Percentiles rank a stretch among this genome's conserved stretches.
Conservation (phyloP, 2,888 invertebrate species). For the Psylliodes chrysocephalus region DNA sequence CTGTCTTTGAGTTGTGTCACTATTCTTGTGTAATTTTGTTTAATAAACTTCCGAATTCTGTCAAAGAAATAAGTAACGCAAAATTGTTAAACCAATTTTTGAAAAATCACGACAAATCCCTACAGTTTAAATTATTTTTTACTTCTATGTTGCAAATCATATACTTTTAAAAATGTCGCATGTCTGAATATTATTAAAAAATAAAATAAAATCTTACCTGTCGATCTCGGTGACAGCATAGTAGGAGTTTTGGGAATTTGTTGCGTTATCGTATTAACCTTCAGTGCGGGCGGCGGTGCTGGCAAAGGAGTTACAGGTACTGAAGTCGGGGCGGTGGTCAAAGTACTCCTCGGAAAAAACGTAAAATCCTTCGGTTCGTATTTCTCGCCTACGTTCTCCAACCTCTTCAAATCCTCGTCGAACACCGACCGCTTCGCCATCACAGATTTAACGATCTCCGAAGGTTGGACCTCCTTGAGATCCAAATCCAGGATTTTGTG, state of each 20-base stretch:
- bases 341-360: conserved; percentile 52
- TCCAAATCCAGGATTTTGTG: conserved; percentile 84
- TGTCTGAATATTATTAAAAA: too few species aligned
- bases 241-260: conserved; percentile 59
- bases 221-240: conserved; percentile 59
- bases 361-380: conserved; percentile 76
- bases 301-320: conserved; percentile 48
- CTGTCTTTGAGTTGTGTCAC: too few species aligned
- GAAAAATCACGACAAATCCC: too few species aligned
- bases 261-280: conserved; percentile 51
- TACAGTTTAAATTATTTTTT: too few species aligned
- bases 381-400: conserved; percentile 88
- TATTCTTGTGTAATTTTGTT: too few species aligned
- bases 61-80: too few species aligned
- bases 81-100: too few species aligned
- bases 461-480: conserved; percentile 76
- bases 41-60: too few species aligned
- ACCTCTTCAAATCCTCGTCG: conserved; percentile 93
- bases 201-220: too few species aligned
- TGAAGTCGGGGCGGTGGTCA: conserved; percentile 40
- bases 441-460: conserved; percentile 92
- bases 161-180: too few species aligned
- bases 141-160: too few species aligned
- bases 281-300: conserved; percentile 50
- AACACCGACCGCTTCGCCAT: conserved; percentile 93